Evolutionary conservation across 2,888 invertebrate genomes (phyloP), one percentile per base, ranked within the genome.

Genomic region (Cryptus armator): DNA sequence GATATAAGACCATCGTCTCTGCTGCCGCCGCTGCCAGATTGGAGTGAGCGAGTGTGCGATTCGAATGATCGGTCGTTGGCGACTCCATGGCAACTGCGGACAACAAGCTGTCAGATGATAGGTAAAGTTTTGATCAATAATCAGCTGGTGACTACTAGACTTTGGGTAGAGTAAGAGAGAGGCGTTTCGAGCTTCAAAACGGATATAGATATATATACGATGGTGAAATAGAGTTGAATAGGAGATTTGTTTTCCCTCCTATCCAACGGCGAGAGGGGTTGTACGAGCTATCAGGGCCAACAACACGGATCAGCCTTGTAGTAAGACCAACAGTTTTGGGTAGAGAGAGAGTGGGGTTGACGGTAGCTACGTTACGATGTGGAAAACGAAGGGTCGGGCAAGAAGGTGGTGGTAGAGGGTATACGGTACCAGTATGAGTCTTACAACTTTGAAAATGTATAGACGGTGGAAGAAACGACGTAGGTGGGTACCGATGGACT

Each of bases 41-140:
- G 67, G 72, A 76, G 59, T 59, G 64, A 72, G 64, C 68, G 37
- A 53, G 71, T 80, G 71, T 77, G 82, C 87, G 87, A 92, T 92
- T 92, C 90, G 91, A 92, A 92, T 93, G 92, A 93, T 93, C 91
- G 92, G 90, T 89, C 72, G 83, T 87, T 90, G 87, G 85, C 83
- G 88, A 90, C 89, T 87, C 93, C 93, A 93, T 93, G 93, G 93
- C 90, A 93, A 93, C 93, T 92, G 82, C 90, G 90, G 93, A 93
- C 93, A 93, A 93, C 93, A 93, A 93, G 91, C 92, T 93, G 93
- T 93, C 93, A 92, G 93, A 93, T 93, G 92, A 93, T 93, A 92
- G 93, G 92, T 86, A 93, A 92, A 93, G 88, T 93, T 93, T 93
- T 93, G 93, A 93, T 93, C 93, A 93, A 93, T 93, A 93, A 93